phyloP scores from a whole-genome alignment of 1,140 invertebrate genomes.

The Trichonephila inaurata region DNA sequence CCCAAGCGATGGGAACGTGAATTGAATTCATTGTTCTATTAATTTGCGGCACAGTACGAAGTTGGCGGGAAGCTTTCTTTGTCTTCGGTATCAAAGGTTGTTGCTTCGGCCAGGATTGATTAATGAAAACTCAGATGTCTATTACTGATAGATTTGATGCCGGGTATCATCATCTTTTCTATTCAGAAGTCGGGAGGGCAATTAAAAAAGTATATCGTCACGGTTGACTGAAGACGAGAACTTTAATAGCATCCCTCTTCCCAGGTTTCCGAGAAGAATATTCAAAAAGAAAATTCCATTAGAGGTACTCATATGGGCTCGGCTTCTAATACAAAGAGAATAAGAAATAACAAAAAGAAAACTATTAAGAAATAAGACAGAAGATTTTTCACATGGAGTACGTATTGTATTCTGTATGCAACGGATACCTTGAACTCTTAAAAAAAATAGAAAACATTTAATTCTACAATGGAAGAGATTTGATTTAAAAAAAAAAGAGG shows the following conservation, averaged over 20 bases:
- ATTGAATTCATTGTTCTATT: slow-evolving; percentile 32
- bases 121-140: slow-evolving; percentile 17
- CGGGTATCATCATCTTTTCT: neutral
- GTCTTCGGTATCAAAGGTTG: neutral
- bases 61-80: neutral
- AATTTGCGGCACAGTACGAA: slow-evolving; percentile 12
- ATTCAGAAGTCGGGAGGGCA: neutral
- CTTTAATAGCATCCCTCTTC: neutral
- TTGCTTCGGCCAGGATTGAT: neutral
- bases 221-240: neutral
- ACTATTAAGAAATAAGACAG: no score
- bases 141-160: neutral
- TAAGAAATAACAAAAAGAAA: neutral
- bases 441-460: no score
- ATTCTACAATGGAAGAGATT: no score
- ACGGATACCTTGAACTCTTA: no score
- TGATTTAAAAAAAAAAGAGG: no score
- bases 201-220: neutral
- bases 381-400: no score
- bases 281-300: neutral
- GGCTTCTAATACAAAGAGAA: neutral
- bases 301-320: neutral
- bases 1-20: neutral
- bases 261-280: neutral
- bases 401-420: no score